Evolutionary conservation across 2,113 vertebrate genomes (phyloP).

Genomic region (Bolborhynchus lineola): DNA sequence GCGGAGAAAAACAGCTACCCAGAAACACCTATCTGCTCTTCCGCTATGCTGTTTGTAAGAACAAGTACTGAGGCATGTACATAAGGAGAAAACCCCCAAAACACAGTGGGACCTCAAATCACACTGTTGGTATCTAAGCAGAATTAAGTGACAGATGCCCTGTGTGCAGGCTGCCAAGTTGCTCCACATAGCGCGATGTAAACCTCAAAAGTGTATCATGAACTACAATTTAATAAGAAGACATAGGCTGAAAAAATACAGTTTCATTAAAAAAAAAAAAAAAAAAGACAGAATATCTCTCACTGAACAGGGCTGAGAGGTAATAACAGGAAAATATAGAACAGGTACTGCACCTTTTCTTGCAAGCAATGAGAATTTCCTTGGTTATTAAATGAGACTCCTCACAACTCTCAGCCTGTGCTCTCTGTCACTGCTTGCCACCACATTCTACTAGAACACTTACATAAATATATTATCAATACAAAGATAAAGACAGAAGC

Average conservation of each 20-base stretch:
- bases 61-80: neutral
- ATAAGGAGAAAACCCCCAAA: neutral
- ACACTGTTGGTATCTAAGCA: neutral
- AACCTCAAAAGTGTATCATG: neutral
- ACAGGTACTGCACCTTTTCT: conserved; percentile 13
- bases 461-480: neutral
- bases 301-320: neutral
- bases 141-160: neutral
- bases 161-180: neutral
- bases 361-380: neutral
- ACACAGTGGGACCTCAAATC: neutral
- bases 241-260: conserved; percentile 1
- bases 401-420: neutral
- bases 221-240: conserved; percentile 55
- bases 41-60: neutral
- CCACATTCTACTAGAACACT: neutral
- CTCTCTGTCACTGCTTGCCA: neutral
- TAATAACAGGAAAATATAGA: conserved; percentile 37
- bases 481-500: neutral
- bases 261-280: conserved; percentile 14
- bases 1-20: neutral
- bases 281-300: neutral
- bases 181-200: conserved; percentile 1
- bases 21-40: neutral
- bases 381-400: conserved; percentile 5